Conservation (phyloP, 2,113 vertebrate species). For the Emberiza fucata region DNA sequence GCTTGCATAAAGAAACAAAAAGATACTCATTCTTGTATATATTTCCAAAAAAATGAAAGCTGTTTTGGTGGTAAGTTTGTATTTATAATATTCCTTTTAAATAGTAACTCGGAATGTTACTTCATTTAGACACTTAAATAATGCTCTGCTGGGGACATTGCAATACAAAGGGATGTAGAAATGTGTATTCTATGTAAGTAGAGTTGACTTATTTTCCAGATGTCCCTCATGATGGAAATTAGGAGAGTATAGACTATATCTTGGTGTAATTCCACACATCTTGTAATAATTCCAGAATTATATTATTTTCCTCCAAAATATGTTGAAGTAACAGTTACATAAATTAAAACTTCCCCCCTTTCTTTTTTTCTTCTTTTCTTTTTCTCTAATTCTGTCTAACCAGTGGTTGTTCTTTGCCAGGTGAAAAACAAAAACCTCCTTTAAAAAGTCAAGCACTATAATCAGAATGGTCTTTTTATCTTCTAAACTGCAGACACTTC, state of each 20-base stretch:
- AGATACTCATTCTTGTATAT: constrained; percentile 7
- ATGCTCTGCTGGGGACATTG: not conserved
- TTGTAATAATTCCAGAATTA: not conserved
- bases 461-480: not conserved
- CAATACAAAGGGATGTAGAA: not conserved
- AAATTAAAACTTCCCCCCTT: not conserved
- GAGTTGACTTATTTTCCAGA: not conserved
- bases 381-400: not conserved
- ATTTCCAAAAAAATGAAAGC: not conserved
- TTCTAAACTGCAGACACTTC: not conserved
- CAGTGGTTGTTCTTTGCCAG: not conserved
- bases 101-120: not conserved
- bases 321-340: not conserved
- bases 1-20: constrained; percentile 75
- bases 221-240: not conserved
- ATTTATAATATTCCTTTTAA: not conserved
- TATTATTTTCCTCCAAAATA: not conserved
- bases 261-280: not conserved
- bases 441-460: not conserved
- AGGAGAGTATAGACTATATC: not conserved
- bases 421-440: not conserved
- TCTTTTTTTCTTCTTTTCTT: not conserved
- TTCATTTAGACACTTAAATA: not conserved
- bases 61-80: not conserved
- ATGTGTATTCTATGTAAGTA: not conserved